A percentile compares a stretch with the other conserved stretches of the same genome.
phyloP scores from a whole-genome alignment of 2,113 vertebrate genomes.

The Centropus unirufus region DNA sequence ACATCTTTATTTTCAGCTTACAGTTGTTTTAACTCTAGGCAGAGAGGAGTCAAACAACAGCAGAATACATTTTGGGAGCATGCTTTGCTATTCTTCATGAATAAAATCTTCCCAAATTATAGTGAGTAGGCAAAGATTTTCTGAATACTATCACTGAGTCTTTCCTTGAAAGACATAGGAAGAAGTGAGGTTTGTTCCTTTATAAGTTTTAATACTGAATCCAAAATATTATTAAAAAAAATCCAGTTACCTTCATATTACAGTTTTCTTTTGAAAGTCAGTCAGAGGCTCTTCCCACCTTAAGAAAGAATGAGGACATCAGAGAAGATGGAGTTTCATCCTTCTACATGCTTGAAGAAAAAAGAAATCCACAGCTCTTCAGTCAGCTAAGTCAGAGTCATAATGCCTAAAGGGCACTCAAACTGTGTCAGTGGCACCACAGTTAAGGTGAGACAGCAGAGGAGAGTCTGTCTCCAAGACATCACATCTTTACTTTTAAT shows the following conservation, averaged over 20 bases:
- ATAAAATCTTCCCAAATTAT: background rate
- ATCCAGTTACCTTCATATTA: background rate
- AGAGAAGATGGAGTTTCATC: background rate
- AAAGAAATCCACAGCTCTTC: background rate
- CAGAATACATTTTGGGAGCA: background rate
- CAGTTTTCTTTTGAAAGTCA: background rate
- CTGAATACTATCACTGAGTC: background rate
- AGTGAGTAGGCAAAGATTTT: background rate
- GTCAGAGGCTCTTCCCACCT: background rate
- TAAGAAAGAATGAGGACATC: background rate
- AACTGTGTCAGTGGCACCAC: accelerated
- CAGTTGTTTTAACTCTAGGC: background rate
- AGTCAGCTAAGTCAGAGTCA: background rate
- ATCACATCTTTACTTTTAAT: background rate
- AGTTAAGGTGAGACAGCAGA: background rate
- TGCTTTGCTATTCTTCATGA: background rate
- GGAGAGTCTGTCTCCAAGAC: background rate
- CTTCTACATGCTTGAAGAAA: background rate
- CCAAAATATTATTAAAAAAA: background rate
- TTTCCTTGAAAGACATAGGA: background rate
- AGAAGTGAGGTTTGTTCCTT: background rate
- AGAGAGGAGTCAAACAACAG: background rate
- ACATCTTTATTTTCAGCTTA: background rate
- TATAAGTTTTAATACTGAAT: background rate
- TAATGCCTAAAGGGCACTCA: background rate